These are phyloP conservation scores for Drosophila parvula DNA, from an alignment of 1,140 invertebrate species.

Conservation along the genomic window DNA sequence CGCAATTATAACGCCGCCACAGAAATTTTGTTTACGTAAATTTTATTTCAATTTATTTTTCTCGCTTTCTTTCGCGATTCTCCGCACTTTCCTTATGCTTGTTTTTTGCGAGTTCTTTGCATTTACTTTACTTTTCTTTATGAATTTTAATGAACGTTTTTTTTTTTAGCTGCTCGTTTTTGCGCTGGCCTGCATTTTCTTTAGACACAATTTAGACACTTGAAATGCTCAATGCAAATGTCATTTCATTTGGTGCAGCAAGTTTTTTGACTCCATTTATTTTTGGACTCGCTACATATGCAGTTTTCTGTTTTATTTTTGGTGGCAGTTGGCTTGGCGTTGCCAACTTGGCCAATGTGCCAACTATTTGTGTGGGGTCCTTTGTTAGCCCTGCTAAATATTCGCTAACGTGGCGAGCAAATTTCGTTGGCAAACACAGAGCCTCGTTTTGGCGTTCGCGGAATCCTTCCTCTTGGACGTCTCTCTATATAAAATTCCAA, in stretches of 20 bases:
- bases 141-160: conserved; percentile 75
- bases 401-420: conserved; percentile 77
- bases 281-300: conserved; percentile 43
- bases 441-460: conserved; percentile 25
- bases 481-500: conserved; percentile 69
- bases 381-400: conserved; percentile 72
- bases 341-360: conserved; percentile 70
- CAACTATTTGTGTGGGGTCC: conserved; percentile 37
- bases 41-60: conserved; percentile 75
- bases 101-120: conserved; percentile 19
- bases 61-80: conserved; percentile 21
- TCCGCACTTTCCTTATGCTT: conserved; percentile 3
- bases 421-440: conserved; percentile 78
- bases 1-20: conserved; percentile 72
- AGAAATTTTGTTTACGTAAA: conserved; percentile 67
- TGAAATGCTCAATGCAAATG: conserved; percentile 71
- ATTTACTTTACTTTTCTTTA: conserved; percentile 54
- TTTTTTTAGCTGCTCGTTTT: conserved; percentile 58
- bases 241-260: conserved; percentile 36
- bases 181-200: conserved; percentile 32
- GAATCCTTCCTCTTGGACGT: neutral
- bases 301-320: conserved; percentile 44
- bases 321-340: conserved; percentile 25
- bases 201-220: conserved; percentile 57
- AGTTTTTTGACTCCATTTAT: conserved; percentile 34